A percentile compares a stretch with the other conserved stretches of the same genome.
Conservation (phyloP, 1,140 invertebrate genomes). For the Solenopsis fugax region DNA sequence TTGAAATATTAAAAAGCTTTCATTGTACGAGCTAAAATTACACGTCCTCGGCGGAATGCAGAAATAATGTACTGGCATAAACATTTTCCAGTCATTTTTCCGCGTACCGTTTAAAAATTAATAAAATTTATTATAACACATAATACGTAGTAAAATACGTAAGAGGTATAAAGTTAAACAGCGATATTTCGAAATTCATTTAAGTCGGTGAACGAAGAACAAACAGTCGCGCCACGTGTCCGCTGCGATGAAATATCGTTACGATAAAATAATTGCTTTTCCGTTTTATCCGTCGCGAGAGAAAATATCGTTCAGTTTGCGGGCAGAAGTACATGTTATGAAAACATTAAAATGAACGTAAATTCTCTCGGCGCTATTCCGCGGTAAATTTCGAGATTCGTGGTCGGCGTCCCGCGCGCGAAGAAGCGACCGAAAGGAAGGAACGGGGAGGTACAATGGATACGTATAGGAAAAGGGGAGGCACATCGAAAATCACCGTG, state of each 20-base stretch:
- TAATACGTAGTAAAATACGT: neutral
- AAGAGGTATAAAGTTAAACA: neutral
- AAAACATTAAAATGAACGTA: constrained; percentile 28
- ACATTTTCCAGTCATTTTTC: neutral
- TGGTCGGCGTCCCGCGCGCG: neutral
- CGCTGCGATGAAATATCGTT: constrained; percentile 16
- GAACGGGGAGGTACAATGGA: neutral
- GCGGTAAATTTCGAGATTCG: constrained; percentile 11
- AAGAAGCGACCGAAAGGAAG: constrained; percentile 7
- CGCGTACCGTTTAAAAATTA: neutral
- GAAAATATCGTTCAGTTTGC: constrained; percentile 33
- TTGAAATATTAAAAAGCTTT: constrained; percentile 34
- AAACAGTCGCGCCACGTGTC: neutral
- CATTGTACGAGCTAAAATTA: constrained; percentile 18
- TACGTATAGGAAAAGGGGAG: neutral
- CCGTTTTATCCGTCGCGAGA: constrained; percentile 30
- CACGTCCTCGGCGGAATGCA: too few relatives aligned
- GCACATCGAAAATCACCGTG: constrained; percentile 13
- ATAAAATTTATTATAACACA: constrained; percentile 12
- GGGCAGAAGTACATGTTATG: constrained; percentile 16
- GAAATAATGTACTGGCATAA: neutral
- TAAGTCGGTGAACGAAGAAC: neutral
- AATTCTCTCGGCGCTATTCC: neutral
- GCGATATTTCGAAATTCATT: neutral
- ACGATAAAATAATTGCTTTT: constrained; percentile 34